These are phyloP conservation scores for Nebria salina DNA, from an alignment of 2,888 invertebrate species.

Conservation along the genomic window DNA sequence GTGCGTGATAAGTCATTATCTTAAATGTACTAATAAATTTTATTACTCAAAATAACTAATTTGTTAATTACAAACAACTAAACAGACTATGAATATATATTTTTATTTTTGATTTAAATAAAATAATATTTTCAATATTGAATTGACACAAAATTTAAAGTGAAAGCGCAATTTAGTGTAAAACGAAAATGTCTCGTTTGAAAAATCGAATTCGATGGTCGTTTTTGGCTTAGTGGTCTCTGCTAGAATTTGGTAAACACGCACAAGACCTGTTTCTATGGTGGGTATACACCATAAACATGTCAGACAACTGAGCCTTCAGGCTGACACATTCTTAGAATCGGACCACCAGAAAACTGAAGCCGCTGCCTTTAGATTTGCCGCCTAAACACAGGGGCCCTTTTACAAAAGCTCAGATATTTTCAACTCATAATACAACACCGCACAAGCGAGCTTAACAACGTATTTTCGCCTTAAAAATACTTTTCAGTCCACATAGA, in stretches of 20 bases:
- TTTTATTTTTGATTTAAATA: too few species aligned
- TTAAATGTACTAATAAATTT: too few species aligned
- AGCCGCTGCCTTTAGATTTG: not conserved
- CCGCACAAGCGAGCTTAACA: too few species aligned
- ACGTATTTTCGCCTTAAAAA: too few species aligned
- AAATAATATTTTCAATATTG: too few species aligned
- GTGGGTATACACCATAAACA: slow-evolving; percentile 3
- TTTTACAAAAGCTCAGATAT: slow-evolving; percentile 18
- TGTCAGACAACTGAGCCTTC: slow-evolving; percentile 16
- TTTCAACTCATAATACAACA: not conserved
- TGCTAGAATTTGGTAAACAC: not conserved
- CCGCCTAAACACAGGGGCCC: slow-evolving; percentile 20
- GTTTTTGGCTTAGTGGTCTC: not conserved
- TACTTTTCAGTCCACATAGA: too few species aligned
- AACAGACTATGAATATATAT: too few species aligned
- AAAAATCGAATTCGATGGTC: not conserved
- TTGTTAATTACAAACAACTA: too few species aligned
- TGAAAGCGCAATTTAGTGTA: too few species aligned
- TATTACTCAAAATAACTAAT: too few species aligned
- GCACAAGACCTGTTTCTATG: not conserved
- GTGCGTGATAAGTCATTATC: too few species aligned
- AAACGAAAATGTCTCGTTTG: not conserved
- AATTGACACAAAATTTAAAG: too few species aligned
- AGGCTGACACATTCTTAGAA: slow-evolving; percentile 28
- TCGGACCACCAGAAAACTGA: slow-evolving; percentile 26